phyloP scores from a whole-genome alignment of 30 jellyfish, hydroid and myxozoan species.

The Cassiopea andromeda region DNA sequence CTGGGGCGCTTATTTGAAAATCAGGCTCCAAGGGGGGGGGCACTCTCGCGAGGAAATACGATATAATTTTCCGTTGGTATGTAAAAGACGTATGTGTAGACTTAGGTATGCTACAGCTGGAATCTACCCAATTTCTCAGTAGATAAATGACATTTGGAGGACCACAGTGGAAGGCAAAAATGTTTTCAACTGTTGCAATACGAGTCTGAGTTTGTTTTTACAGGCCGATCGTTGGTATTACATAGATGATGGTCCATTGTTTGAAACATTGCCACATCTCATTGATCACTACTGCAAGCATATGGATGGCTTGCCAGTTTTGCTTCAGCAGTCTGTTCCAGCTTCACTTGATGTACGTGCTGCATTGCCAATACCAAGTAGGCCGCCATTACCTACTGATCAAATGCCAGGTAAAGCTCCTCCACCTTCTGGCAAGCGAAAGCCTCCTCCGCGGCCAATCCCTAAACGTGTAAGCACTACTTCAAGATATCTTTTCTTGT shows the following conservation, averaged over 20 bases:
- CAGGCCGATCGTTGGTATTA: slow-evolving; percentile 98
- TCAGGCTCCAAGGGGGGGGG: no score
- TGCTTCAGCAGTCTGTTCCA: slow-evolving; percentile 68
- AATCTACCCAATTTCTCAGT: no score
- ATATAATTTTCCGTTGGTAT: no score
- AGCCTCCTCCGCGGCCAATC: slow-evolving; percentile 38
- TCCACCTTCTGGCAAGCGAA: slow-evolving; percentile 37
- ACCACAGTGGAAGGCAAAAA: not conserved
- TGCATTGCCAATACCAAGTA: slow-evolving; percentile 61
- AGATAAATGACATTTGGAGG: no score
- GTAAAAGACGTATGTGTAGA: no score
- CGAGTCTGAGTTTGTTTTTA: not conserved
- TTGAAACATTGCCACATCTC: slow-evolving; percentile 92
- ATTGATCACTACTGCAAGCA: slow-evolving; percentile 90
- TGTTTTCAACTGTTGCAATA: not conserved
- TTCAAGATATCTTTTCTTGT: no score
- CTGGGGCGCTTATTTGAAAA: no score
- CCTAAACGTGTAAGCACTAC: not conserved
- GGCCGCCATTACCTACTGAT: slow-evolving; percentile 34
- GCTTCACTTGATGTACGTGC: slow-evolving; percentile 61
- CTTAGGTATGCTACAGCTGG: no score
- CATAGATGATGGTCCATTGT: slow-evolving; percentile 97
- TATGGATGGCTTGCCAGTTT: slow-evolving; percentile 90
- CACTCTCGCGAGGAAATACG: no score
- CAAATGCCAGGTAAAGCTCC: slow-evolving; percentile 13